Conservation (phyloP, 2,113 vertebrate species). For the Chloropsis hardwickii region DNA sequence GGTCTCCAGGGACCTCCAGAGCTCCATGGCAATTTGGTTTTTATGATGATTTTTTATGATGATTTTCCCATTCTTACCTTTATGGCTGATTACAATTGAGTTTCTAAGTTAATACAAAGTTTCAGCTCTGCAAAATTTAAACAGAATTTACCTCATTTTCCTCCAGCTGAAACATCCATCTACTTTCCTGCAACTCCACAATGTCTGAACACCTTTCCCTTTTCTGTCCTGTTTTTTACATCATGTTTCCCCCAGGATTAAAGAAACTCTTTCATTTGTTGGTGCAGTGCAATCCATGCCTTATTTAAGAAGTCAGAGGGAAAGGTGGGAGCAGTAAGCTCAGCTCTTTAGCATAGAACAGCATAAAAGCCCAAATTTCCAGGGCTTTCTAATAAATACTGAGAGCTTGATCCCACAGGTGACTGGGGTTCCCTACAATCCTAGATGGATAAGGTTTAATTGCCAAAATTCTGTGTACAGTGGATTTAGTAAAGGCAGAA, state of each 20-base stretch:
- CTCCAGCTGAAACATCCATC: not conserved
- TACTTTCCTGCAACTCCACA: not conserved
- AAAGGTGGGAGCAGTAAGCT: not conserved
- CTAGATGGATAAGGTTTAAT: not conserved
- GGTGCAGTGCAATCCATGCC: not conserved
- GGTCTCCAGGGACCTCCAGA: not conserved
- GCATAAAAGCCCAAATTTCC: not conserved
- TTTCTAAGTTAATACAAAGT: not conserved
- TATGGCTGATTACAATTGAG: fast-evolving
- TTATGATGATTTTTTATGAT: fast-evolving
- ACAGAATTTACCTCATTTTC: fast-evolving
- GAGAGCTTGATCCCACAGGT: not conserved
- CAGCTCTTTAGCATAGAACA: not conserved
- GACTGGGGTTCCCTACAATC: not conserved
- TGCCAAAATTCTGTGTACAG: not conserved
- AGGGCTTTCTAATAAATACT: not conserved
- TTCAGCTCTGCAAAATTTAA: not conserved
- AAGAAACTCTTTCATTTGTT: not conserved
- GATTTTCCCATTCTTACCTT: fast-evolving
- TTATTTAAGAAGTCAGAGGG: not conserved
- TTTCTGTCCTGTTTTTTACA: not conserved
- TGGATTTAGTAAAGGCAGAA: not conserved
- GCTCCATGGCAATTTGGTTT: not conserved
- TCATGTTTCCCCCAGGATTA: fast-evolving
- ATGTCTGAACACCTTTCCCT: not conserved